These are phyloP conservation scores for Limnephilus marmoratus DNA, from an alignment of 2,888 invertebrate species.

Conservation along the genomic window DNA sequence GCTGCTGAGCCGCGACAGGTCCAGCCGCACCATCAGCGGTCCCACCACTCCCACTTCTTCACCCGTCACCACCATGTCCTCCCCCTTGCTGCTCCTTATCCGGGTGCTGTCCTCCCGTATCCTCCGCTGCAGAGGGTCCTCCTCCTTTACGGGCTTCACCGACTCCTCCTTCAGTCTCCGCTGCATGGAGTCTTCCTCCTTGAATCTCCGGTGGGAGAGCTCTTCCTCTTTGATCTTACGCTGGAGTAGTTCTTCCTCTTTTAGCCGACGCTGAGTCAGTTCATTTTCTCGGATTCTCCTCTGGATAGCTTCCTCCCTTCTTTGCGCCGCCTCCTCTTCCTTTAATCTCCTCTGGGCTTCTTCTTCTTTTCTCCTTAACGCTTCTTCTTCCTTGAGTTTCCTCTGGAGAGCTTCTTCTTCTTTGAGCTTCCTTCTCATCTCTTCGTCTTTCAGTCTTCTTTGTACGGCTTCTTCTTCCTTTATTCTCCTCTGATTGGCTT, in stretches of 20 bases:
- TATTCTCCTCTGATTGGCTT: conserved; percentile 45
- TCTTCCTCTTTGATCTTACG: conserved; percentile 58
- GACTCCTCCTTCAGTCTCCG: conserved; percentile 69
- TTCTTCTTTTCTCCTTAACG: conserved; percentile 61
- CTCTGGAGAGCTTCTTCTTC: conserved; percentile 65
- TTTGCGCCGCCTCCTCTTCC: conserved; percentile 54
- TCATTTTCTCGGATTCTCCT: conserved; percentile 64
- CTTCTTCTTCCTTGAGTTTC: conserved; percentile 60
- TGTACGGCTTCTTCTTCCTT: conserved; percentile 63
- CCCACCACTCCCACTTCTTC: conserved; percentile 69
- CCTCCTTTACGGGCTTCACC: conserved; percentile 58
- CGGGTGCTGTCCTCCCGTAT: conserved; percentile 68
- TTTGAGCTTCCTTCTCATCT: conserved; percentile 62
- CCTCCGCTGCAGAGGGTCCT: conserved; percentile 57
- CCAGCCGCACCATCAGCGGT: conserved; percentile 72
- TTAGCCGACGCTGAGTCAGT: conserved; percentile 61
- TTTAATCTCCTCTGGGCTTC: conserved; percentile 53
- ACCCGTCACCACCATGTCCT: conserved; percentile 68
- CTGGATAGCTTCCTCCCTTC: conserved; percentile 64
- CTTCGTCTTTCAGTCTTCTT: conserved; percentile 66
- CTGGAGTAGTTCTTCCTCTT: conserved; percentile 63
- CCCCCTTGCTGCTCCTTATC: conserved; percentile 64
- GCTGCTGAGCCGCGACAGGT: conserved; percentile 71
- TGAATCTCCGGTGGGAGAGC: conserved; percentile 53
- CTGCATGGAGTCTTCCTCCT: conserved; percentile 68